These are phyloP conservation scores for Yoshiicerus persimilis DNA, from an alignment of 1,140 invertebrate genomes.

Conservation along the genomic window DNA sequence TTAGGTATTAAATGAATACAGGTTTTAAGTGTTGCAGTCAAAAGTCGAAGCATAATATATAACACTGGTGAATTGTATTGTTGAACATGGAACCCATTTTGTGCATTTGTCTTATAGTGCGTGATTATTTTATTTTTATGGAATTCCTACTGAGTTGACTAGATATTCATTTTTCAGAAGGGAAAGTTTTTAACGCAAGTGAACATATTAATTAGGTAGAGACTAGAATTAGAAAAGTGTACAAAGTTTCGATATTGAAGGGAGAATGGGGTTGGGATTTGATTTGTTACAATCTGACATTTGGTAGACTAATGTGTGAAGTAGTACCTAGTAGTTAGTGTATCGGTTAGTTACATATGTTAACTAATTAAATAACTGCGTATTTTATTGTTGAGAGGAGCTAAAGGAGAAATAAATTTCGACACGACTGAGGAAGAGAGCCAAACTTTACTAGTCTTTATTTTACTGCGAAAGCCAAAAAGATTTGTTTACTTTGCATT, in stretches of 20 bases:
- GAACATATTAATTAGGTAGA: neutral
- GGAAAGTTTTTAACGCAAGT: neutral
- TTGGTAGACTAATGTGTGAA: neutral
- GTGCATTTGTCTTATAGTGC: neutral
- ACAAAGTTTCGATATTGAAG: neutral
- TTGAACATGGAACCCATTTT: neutral
- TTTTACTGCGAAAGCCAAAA: conserved; percentile 12
- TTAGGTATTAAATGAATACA: neutral
- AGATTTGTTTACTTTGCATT: neutral
- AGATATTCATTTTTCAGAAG: neutral
- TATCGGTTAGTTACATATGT: neutral
- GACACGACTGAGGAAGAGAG: conserved; percentile 17
- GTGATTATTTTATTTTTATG: neutral
- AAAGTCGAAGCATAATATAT: neutral
- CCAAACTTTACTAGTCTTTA: conserved; percentile 20
- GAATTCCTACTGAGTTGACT: neutral
- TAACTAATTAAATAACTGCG: neutral
- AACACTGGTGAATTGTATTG: neutral
- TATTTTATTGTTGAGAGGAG: neutral
- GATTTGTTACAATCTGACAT: neutral
- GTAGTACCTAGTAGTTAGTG: neutral
- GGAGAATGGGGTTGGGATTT: neutral
- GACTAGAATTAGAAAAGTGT: neutral
- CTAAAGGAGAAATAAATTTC: neutral
- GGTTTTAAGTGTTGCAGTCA: neutral